Conservation (phyloP, 1,140 invertebrate genomes). For the Ceratina calcarata region DNA sequence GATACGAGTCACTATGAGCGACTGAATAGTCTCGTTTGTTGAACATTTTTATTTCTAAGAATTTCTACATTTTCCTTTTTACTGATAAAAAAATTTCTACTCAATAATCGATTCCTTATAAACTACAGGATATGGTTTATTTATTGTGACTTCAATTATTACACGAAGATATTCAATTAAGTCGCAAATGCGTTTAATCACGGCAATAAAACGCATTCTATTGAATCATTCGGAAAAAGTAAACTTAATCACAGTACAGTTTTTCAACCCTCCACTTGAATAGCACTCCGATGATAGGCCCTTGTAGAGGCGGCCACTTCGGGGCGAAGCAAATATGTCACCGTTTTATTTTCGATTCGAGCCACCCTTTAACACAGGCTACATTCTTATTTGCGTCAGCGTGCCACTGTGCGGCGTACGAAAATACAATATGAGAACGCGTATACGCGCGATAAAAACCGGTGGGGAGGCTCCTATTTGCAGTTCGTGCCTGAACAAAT, state of each 20-base stretch:
- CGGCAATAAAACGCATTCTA: neutral
- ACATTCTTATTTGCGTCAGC: slow-evolving; percentile 46
- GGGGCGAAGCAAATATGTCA: slow-evolving; percentile 20
- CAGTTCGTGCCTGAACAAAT: slow-evolving; percentile 71
- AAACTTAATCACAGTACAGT: slow-evolving; percentile 36
- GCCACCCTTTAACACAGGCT: slow-evolving; percentile 41
- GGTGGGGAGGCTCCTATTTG: slow-evolving; percentile 59
- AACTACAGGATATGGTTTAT: too few relatives aligned
- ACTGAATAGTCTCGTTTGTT: neutral
- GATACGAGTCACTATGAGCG: neutral
- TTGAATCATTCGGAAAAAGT: neutral
- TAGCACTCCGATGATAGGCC: neutral
- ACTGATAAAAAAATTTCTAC: too few relatives aligned
- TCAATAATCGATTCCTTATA: too few relatives aligned
- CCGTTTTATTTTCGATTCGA: neutral
- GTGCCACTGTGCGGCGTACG: slow-evolving; percentile 34
- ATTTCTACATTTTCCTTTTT: too few relatives aligned
- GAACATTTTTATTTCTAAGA: neutral
- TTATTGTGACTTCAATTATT: too few relatives aligned
- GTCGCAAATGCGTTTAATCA: too few relatives aligned
- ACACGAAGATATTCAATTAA: too few relatives aligned
- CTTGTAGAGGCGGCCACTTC: neutral
- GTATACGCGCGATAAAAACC: slow-evolving; percentile 47
- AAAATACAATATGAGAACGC: slow-evolving; percentile 47
- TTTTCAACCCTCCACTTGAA: slow-evolving; percentile 15